A percentile compares a stretch with the other conserved stretches of the same genome.
phyloP scores from a whole-genome alignment of 2,797 vertebrate genomes.

The Scyliorhinus canicula region DNA sequence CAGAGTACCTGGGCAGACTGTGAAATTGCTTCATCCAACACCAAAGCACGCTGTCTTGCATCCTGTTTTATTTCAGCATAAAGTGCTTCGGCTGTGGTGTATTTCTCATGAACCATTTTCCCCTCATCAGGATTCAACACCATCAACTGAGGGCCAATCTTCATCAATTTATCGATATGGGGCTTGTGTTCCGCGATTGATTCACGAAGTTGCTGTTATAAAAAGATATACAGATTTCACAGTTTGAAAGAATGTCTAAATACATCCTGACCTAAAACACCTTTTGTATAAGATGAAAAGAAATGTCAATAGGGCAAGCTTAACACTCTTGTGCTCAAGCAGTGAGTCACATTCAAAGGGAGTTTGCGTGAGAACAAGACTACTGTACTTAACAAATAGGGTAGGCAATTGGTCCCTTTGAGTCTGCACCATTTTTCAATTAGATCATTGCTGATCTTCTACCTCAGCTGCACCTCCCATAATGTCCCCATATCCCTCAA shows the following conservation, averaged over 20 bases:
- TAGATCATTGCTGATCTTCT: background rate
- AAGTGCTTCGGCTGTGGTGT: constrained; percentile 65
- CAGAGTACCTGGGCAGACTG: constrained; percentile 84
- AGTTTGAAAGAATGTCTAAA: background rate
- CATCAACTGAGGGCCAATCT: constrained; percentile 89
- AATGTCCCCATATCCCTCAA: too few species aligned
- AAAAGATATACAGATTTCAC: background rate
- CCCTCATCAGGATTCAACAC: constrained; percentile 84
- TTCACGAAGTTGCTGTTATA: constrained; percentile 80
- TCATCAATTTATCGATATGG: constrained; percentile 94
- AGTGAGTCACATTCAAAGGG: background rate
- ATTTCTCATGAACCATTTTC: constrained; percentile 71
- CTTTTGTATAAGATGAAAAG: background rate
- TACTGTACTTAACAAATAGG: background rate
- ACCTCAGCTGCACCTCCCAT: background rate
- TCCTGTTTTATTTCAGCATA: constrained; percentile 87
- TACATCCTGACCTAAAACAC: background rate
- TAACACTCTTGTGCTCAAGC: too few species aligned
- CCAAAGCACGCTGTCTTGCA: constrained; percentile 76
- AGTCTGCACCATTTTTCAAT: background rate
- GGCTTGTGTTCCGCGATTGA: constrained; percentile 95
- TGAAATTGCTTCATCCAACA: constrained; percentile 82
- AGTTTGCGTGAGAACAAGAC: background rate
- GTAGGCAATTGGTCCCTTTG: background rate
- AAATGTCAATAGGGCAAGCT: background rate